Base-by-base conservation (phyloP, 2,888 invertebrate genomes). In the Trachelus tabidus region DNA sequence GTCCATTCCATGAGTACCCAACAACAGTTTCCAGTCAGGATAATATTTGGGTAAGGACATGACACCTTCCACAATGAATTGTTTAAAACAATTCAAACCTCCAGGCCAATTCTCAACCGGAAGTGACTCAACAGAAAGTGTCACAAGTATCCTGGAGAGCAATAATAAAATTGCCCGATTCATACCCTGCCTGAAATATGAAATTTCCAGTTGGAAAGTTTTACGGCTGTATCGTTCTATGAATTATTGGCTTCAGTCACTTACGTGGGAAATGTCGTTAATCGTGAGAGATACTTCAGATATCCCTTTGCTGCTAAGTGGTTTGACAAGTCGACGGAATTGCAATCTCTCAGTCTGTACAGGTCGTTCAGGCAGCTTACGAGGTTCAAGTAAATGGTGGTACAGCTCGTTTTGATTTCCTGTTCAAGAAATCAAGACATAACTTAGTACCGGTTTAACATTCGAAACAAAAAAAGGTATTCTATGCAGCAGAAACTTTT, bases 291-390 rank as follows among this genome's bases (percentile, higher is more conserved):
- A 76, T 82, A 83, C 77, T 84, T 85, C 40, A 87, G 78, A 77
- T 84, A 87, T 77, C 87, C 88, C 68, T 85, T 82, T 34, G 75
- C 77, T 3, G 77, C 73, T 79, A 86, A 82, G 73, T 83, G 82
- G 56, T 86, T 86, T 23, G 86, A 86, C 75, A 86, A 76, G 75
- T 87, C 76, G 73, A 81, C 79, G 30, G 33, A 77, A 69, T 77
- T 75, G 69, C 77, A 81, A 31, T 79, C 77, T 34, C 79, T 75
- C 73, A 81, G 33, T 30, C 81, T 77, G 78, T 87, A 87, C 74
- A 87, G 73, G 34, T 81, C 79, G 75, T 81, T 84, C 68, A 87
- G 68, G 75, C 82, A 84, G 30, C 74, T 80, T 37, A 85, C 80
- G 15, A 87, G 80, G 76, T 77, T 81, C 69, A n/a, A 37, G 34